These are phyloP conservation scores for Percopsis omiscomaycus DNA, from an alignment of 2,797 vertebrate species.

Conservation along the genomic window DNA sequence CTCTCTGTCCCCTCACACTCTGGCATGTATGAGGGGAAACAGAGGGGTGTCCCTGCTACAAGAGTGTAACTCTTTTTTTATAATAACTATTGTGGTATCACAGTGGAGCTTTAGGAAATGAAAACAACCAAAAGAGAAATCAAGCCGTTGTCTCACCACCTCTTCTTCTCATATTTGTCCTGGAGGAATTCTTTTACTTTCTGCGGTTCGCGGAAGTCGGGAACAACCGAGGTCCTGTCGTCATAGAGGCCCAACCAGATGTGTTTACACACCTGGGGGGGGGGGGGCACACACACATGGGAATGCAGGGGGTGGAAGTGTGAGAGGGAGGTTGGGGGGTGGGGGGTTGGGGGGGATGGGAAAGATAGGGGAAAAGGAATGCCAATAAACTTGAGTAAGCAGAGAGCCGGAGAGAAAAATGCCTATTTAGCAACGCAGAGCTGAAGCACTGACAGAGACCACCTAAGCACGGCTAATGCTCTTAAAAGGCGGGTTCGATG, in stretches of 20 bases:
- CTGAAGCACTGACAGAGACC: conserved; percentile 19
- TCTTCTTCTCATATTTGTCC: conserved; percentile 99
- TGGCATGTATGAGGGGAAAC: no score
- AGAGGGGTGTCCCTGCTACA: no score
- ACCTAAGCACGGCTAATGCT: conserved; percentile 10
- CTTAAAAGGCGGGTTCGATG: background rate
- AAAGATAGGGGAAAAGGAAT: conserved; percentile 51
- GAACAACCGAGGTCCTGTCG: conserved; percentile 96
- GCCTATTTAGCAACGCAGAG: conserved; percentile 16
- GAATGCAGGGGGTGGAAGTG: conserved; percentile 12
- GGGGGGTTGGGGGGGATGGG: conserved; percentile 38
- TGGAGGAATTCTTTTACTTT: conserved; percentile 99
- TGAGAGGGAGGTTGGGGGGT: conserved; percentile 1
- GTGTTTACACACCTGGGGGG: conserved; percentile 94
- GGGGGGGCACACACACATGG: conserved; percentile 8
- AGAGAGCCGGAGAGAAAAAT: conserved; percentile 26
- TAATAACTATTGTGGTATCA: no score
- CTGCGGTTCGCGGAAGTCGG: conserved; percentile 98
- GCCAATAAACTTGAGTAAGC: conserved; percentile 57
- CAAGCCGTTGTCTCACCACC: conserved; percentile 84
- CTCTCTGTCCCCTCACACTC: no score
- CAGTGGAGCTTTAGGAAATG: no score
- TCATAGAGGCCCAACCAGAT: conserved; percentile 99
- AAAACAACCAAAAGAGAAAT: background rate
- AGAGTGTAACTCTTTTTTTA: no score